Base-by-base conservation (phyloP, 2,888 invertebrate genomes). In the Caenorhabditis uteleia region DNA sequence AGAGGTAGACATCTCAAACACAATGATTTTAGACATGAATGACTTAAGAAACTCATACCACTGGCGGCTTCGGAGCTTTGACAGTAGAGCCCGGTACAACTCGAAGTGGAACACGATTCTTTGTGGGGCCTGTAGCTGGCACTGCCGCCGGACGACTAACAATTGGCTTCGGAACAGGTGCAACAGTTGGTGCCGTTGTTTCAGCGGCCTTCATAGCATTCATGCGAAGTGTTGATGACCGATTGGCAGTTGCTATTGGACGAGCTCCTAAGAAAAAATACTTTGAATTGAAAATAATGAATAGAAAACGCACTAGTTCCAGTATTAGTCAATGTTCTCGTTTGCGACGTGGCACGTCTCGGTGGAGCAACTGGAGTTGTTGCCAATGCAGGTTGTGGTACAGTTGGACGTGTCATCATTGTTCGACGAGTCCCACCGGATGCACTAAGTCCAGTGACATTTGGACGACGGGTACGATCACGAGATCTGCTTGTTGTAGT, bases 391-490 rank as follows among this genome's bases (percentile, higher is more conserved):
- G 45, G 18, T 36, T 36, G 14, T n/a, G n/a, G n/a, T 34, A 7
- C 34, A 10, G 40, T 47, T 16, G 10, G 33, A 7, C n/a, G 7
- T 14, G 50, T 39, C 26, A 57, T 26, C 8, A 56, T 34, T 20
- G 40, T 53, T 18, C 49, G 43, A 26, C 57, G 57, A 33, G 40
- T 45, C 14, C 7, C 10, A n/a, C 20, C 31, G 2, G 50, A 34
- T 6, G 46, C 38, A 5, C 26, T 20, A 27, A n/a, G 21, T n/a
- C 46, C 61, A 23, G 62, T 57, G 7, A 57, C 58, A 21, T 64
- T 64, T n/a, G 48, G 44, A 10, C 64, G 57, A 20, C 57, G 51
- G n/a, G 64, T 54, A 18, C 64, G 64, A 29, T 64, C 64, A n/a
- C 64, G 42, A 1, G 64, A 64, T 42, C 64, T 26, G 27, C 54